These are phyloP conservation scores for Epizoanthus fatuus DNA, from an alignment of 92 coral and sea anemone genomes.

Conservation along the genomic window DNA sequence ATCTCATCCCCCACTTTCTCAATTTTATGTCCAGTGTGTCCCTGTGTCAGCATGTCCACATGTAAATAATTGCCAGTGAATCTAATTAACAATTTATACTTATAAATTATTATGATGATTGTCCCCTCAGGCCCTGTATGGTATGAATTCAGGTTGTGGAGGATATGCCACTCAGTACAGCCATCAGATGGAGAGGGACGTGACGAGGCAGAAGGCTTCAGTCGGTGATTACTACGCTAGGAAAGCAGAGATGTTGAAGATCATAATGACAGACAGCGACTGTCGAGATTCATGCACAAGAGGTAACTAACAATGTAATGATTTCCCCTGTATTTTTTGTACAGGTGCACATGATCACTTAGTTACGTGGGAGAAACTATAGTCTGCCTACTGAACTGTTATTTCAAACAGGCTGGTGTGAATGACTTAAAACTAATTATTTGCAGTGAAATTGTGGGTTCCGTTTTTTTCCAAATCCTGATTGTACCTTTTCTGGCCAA, in stretches of 20 bases:
- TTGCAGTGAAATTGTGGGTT: no score
- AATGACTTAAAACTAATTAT: no score
- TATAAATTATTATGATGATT: background rate
- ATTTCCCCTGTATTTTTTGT: no score
- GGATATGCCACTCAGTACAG: slow-evolving; percentile 91
- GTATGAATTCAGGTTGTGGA: slow-evolving; percentile 80
- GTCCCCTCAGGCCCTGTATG: slow-evolving; percentile 85
- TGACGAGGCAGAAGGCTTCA: slow-evolving; percentile 85
- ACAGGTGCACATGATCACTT: background rate
- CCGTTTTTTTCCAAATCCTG: no score
- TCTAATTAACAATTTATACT: no score
- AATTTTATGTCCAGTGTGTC: no score
- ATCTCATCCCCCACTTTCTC: no score
- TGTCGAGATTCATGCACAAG: slow-evolving; percentile 96
- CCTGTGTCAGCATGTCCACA: no score
- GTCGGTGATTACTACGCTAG: slow-evolving; percentile 96
- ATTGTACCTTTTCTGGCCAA: no score
- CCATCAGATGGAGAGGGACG: slow-evolving; percentile 84
- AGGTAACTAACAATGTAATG: slow-evolving; percentile 58
- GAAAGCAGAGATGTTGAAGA: slow-evolving; percentile 94
- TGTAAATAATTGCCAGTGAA: no score
- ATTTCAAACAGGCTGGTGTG: background rate
- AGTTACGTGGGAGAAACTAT: no score
- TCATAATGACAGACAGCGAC: slow-evolving; percentile 95
- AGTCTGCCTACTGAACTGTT: background rate